Evolutionary conservation across 2,113 vertebrate species (phyloP), one percentile per base, ranked within the genome.

Genomic region (Machaerirhynchus nigripectus): DNA sequence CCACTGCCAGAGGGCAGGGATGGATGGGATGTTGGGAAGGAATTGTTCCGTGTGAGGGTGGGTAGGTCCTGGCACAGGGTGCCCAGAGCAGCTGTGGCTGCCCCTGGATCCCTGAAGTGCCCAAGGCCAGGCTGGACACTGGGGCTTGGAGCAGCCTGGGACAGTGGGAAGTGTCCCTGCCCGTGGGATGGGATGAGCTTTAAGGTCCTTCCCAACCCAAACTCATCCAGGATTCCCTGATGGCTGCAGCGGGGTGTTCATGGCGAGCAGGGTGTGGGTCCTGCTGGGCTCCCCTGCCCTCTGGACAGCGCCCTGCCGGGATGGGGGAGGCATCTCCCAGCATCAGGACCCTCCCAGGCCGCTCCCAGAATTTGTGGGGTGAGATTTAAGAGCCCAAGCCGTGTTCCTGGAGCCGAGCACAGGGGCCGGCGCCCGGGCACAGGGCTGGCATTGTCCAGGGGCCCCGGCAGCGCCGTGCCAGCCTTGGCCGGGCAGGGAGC

Each of bases 81-180:
- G 4, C 24, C 20, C n/a, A 47, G 74, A 61, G 74, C 0, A 63
- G 65, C 56, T 87, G 47, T 47, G 74, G 40, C 64, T 87, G 47
- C 19, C 23, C 12, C 39, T 82, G 78, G 44, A 87, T 61, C 39
- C 37, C 56, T 79, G 65, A 30, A 47, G n/a, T 78, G 64, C 0
- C 10, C 47, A 1, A 39, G 33, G 47, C n/a, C 47, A 16, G 49
- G 23, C 0, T 87, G 55, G 71, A 52, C 0, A 0, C n/a, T n/a
- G n/a, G 26, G 27, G 27, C 44, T 78, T 23, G 64, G 49, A 79
- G 30, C 67, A 6, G 0, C 35, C 57, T 80, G 85, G 49, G 30
- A 3, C 0, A 3, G 27, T 33, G 50, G 76, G 0, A 52, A 8
- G 27, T 28, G 50, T 39, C 27, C 37, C 33, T 81, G 33, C 22